Conservation (phyloP, 2,888 invertebrate genomes). For the Pelosia muscerda region DNA sequence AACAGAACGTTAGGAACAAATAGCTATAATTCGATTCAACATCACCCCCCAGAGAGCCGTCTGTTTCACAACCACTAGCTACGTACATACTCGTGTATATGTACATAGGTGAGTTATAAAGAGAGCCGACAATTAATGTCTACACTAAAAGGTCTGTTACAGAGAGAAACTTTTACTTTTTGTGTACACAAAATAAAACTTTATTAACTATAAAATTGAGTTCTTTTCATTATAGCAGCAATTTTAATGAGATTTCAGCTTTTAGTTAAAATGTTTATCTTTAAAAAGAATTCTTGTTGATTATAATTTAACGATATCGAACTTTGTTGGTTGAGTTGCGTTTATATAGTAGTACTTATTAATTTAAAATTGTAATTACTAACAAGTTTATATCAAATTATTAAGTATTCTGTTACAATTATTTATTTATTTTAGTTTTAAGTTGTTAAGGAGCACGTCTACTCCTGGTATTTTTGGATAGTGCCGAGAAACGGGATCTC, state of each 20-base stretch:
- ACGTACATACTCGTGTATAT: slow-evolving; percentile 25
- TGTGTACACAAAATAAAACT: slow-evolving; percentile 22
- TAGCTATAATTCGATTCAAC: slow-evolving; percentile 73
- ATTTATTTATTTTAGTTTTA: too few relatives aligned
- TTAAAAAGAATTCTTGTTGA: not conserved
- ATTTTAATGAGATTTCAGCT: slow-evolving; percentile 2
- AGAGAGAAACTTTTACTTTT: slow-evolving; percentile 28
- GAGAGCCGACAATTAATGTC: slow-evolving; percentile 56
- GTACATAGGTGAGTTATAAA: slow-evolving; percentile 58
- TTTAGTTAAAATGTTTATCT: not conserved
- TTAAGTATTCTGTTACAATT: not conserved
- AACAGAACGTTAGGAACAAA: slow-evolving; percentile 63
- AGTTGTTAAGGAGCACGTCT: too few relatives aligned
- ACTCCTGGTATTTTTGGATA: too few relatives aligned
- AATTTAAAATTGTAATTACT: not conserved
- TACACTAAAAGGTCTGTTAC: slow-evolving; percentile 42
- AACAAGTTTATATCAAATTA: too few relatives aligned
- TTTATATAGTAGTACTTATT: not conserved
- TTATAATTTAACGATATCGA: not conserved
- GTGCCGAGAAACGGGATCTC: too few relatives aligned
- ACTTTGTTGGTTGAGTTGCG: not conserved
- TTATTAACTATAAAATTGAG: slow-evolving; percentile 6
- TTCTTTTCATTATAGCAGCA: not conserved
- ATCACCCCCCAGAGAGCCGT: slow-evolving; percentile 69
- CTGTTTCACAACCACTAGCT: slow-evolving; percentile 45